Evolutionary conservation across 2,888 invertebrate species (phyloP).

Genomic region (Aelia acuminata): DNA sequence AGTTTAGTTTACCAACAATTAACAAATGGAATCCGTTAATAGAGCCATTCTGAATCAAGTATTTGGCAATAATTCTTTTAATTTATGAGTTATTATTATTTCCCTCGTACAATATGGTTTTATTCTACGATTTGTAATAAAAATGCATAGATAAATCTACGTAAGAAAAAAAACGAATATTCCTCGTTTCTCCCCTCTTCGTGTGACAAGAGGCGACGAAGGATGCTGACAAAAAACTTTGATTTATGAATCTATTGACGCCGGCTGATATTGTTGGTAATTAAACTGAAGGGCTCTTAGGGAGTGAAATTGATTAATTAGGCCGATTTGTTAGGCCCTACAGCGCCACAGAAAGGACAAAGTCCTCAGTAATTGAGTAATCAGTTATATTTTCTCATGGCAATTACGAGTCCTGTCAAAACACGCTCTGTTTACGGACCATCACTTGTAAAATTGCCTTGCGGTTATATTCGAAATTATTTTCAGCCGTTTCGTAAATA

Average conservation of each 20-base stretch:
- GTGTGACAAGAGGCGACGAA: not conserved
- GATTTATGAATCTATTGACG: conserved; percentile 8
- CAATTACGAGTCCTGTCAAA: conserved; percentile 14
- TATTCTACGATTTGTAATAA: too few species aligned
- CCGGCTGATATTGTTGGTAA: conserved; percentile 16
- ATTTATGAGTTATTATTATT: too few species aligned
- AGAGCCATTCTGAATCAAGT: too few species aligned
- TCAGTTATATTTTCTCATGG: conserved; percentile 9
- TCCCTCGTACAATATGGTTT: too few species aligned
- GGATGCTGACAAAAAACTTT: not conserved
- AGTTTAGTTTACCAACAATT: too few species aligned
- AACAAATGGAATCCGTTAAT: too few species aligned
- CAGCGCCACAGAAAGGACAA: not conserved
- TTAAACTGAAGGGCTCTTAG: conserved; percentile 23
- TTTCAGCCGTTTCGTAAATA: not conserved
- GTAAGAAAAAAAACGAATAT: not conserved
- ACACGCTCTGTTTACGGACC: not conserved
- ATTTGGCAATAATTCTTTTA: too few species aligned
- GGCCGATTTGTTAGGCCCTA: not conserved
- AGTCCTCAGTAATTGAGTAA: conserved; percentile 10
- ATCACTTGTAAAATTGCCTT: not conserved
- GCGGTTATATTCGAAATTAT: not conserved
- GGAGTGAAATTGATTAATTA: conserved; percentile 30
- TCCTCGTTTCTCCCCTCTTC: not conserved
- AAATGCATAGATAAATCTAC: too few species aligned